A percentile compares a stretch with the other conserved stretches of the same genome.
phyloP scores from a whole-genome alignment of 2,113 vertebrate genomes.

The Cettia cetti region DNA sequence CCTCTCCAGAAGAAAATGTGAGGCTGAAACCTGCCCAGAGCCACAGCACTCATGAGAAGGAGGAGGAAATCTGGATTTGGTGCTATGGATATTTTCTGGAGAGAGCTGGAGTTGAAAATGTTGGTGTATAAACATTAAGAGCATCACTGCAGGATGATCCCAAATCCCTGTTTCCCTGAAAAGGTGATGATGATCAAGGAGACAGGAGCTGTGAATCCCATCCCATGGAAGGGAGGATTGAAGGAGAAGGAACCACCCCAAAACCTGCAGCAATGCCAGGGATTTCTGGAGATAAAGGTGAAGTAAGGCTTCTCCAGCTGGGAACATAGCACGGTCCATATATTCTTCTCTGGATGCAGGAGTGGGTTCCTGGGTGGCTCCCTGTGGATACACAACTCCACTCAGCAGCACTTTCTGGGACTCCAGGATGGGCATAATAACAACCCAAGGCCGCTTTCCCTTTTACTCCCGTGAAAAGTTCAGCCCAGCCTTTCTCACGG shows the following conservation, averaged over 20 bases:
- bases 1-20: not conserved
- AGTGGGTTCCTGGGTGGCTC: not conserved
- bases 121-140: not conserved
- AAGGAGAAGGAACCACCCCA: not conserved
- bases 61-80: not conserved
- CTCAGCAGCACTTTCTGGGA: not conserved
- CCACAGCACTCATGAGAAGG: no score
- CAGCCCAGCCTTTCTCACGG: accelerated
- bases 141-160: not conserved
- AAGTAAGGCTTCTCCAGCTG: not conserved
- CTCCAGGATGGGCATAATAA: not conserved
- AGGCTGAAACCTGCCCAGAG: not conserved
- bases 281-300: not conserved
- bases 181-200: not conserved
- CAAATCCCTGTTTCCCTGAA: not conserved
- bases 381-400: not conserved
- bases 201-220: not conserved
- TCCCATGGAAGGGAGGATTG: not conserved
- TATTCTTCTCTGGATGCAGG: not conserved
- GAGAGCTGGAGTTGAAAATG: not conserved
- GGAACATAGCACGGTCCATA: not conserved
- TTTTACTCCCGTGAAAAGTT: accelerated
- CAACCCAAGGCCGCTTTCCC: not conserved
- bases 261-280: not conserved
- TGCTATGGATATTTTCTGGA: not conserved